Evolutionary conservation across 2,888 invertebrate genomes (phyloP), one percentile per base, ranked within the genome.

Genomic region (Cryptus armator): DNA sequence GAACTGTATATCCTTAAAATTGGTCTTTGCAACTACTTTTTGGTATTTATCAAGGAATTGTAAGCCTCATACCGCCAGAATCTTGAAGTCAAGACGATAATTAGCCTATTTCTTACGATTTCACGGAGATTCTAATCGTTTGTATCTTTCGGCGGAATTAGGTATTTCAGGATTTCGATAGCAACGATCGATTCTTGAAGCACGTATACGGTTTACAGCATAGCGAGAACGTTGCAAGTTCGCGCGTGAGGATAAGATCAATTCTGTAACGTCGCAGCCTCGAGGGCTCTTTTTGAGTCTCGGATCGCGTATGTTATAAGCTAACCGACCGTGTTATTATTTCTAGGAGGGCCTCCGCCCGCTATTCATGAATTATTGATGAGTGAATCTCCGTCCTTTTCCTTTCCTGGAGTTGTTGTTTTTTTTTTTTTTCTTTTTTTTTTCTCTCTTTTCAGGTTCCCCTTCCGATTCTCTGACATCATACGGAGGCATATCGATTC

Each of bases 301-400:
- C 59, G 53, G 44, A 68, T 9, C 37, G 29, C 70, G 46, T 79
- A 67, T 44, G 9, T 16, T 64, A 64, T 32, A 74, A 37, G 29
- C 37, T 37, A 66, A 29, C 66, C 56, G 62, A 80, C 72, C 51
- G 77, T 81, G 85, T 90, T 89, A 89, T 89, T 89, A 90, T 86
- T 86, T 87, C 86, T 87, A 86, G 85, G 82, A 85, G 84, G 46
- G 77, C 83, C 86, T 82, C 77, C 86, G 85, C 85, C 86, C 82
- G 86, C 88, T 75, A 86, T 87, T 83, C 87, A 87, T 89, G 88
- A 88, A 90, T 89, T 87, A 89, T 89, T 88, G 72, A 89, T 87
- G 86, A 88, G 74, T 67, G 72, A 76, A 68, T 64, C 70, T 78
- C 80, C 37, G 29, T 72, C 48, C 72, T 10, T n/a, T 84, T 51